These are phyloP conservation scores for Trachops cirrhosus DNA, from an alignment of 2,797 vertebrate species.

Conservation along the genomic window DNA sequence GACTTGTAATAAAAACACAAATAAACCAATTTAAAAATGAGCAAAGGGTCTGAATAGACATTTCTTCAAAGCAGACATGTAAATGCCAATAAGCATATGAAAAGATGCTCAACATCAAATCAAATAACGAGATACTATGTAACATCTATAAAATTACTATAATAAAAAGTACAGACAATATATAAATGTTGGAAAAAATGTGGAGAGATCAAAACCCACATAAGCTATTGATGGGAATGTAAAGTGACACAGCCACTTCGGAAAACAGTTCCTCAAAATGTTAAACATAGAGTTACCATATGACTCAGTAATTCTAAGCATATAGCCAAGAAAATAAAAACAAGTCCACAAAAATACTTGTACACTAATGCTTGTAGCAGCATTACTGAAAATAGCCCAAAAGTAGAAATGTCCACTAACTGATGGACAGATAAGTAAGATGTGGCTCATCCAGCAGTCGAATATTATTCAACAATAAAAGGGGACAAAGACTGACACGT, in stretches of 20 bases:
- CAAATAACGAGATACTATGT: not conserved
- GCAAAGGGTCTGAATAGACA: not conserved
- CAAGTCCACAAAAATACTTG: not conserved
- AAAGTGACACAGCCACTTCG: not conserved
- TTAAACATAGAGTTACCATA: not conserved
- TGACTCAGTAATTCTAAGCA: not conserved
- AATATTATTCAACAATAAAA: not conserved
- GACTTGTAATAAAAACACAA: not conserved
- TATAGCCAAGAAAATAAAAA: not conserved
- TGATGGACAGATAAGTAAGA: not conserved
- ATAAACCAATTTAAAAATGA: not conserved
- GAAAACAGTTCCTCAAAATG: not conserved
- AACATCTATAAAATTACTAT: not conserved
- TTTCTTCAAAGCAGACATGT: not conserved
- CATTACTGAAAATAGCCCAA: not conserved
- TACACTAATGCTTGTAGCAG: not conserved
- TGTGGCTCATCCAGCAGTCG: not conserved
- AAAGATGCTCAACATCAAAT: not conserved
- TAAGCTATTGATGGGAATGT: not conserved
- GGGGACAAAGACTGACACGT: not conserved
- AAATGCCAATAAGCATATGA: not conserved
- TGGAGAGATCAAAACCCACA: not conserved
- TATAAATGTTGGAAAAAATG: not conserved
- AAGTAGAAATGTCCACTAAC: not conserved
- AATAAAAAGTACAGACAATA: not conserved